Percentiles rank a stretch among this genome's conserved stretches.
phyloP scores from a whole-genome alignment of 2,113 vertebrate species.

The Tragelaphus buxtoni region DNA sequence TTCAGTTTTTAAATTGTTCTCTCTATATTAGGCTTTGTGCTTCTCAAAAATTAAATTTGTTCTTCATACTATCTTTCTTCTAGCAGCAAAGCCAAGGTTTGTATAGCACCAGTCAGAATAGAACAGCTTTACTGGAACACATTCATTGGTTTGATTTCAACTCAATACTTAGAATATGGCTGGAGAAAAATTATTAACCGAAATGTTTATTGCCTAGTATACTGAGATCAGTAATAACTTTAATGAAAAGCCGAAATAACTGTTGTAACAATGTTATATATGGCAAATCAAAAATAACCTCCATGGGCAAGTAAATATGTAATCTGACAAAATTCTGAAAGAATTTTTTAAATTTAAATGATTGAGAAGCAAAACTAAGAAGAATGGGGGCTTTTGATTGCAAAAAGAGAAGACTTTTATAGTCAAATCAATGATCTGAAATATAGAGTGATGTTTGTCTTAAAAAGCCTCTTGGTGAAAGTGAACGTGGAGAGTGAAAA shows the following conservation, averaged over 20 bases:
- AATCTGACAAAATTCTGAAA: constrained; percentile 24
- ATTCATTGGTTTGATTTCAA: constrained; percentile 20
- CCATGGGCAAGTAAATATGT: not conserved
- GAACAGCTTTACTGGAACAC: constrained; percentile 12
- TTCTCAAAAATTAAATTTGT: not conserved
- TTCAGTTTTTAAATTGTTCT: not conserved
- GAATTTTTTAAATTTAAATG: not conserved
- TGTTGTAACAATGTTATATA: not conserved
- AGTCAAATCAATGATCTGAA: not conserved
- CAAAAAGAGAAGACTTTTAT: not conserved
- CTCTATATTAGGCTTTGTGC: not conserved
- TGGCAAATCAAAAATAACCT: not conserved
- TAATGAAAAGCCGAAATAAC: constrained; percentile 46
- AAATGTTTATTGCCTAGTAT: constrained; percentile 59
- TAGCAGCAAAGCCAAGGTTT: not conserved
- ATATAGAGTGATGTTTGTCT: not conserved
- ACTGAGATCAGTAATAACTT: constrained; percentile 36
- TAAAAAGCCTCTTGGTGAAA: not conserved
- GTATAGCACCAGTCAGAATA: not conserved
- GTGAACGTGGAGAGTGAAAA: too few species aligned
- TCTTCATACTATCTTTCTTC: constrained; percentile 1
- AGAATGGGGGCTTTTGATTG: not conserved
- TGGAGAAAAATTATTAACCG: constrained; percentile 44
- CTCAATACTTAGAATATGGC: not conserved
- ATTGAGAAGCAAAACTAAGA: constrained; percentile 27